Percentiles rank a stretch among this genome's conserved stretches.
These are phyloP conservation scores for Pelosia muscerda DNA, from an alignment of 2,888 invertebrate species.

Conservation along the genomic window DNA sequence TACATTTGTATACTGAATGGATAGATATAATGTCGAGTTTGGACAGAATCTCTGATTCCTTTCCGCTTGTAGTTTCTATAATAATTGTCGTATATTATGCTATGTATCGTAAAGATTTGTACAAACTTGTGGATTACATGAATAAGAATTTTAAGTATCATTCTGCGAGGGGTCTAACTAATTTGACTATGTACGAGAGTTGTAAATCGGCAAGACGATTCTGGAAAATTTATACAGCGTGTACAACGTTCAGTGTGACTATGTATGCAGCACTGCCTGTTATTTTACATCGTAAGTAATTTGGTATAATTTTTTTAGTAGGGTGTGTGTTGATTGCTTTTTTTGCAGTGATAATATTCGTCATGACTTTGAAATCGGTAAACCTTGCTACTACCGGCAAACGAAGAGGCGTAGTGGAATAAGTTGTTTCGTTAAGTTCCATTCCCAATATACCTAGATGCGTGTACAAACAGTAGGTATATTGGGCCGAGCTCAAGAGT, in stretches of 20 bases:
- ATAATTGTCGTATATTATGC: conserved; percentile 72
- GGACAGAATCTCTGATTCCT: conserved; percentile 69
- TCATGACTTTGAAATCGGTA: too few species aligned
- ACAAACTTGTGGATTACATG: conserved; percentile 67
- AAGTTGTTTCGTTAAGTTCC: neutral
- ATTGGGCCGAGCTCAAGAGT: too few species aligned
- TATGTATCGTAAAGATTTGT: conserved; percentile 63
- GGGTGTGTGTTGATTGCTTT: neutral
- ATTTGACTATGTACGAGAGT: conserved; percentile 75
- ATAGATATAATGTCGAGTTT: conserved; percentile 70
- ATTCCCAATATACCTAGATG: too few species aligned
- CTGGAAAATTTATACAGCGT: conserved; percentile 72
- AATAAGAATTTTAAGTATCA: conserved; percentile 70
- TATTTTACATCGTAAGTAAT: conserved; percentile 61
- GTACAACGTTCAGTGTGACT: conserved; percentile 74
- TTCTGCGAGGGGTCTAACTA: conserved; percentile 76
- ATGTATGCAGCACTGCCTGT: conserved; percentile 72
- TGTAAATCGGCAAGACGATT: conserved; percentile 70
- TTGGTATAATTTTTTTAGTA: neutral
- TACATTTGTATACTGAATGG: conserved; percentile 73
- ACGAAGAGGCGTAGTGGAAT: neutral
- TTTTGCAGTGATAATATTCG: too few species aligned
- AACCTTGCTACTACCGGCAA: neutral
- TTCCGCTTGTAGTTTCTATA: conserved; percentile 69
- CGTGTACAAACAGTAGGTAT: too few species aligned